These are phyloP conservation scores for Hephaestus fuliginosus DNA, from an alignment of 2,797 vertebrate species.

Conservation along the genomic window DNA sequence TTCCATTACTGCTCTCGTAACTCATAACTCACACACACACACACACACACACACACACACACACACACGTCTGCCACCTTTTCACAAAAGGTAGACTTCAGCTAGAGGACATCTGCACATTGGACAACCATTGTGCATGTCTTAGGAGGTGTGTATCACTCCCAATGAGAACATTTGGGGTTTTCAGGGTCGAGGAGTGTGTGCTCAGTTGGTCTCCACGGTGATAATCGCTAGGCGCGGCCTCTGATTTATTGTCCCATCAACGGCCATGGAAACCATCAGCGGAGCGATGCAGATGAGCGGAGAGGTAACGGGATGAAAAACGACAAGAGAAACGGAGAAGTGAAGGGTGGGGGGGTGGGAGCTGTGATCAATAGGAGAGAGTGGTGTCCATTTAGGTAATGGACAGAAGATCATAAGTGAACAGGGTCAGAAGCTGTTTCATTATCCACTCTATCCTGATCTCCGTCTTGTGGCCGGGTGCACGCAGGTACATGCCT, in stretches of 20 bases:
- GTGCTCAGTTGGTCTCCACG: constrained; percentile 71
- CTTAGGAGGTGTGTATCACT: constrained; percentile 53
- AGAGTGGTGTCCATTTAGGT: constrained; percentile 93
- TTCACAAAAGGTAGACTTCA: constrained; percentile 49
- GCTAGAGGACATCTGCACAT: constrained; percentile 45
- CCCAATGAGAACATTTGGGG: constrained; percentile 69
- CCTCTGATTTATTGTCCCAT: constrained; percentile 85
- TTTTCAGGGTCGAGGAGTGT: constrained; percentile 71
- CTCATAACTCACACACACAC: constrained; percentile 62
- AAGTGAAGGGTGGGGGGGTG: constrained; percentile 80
- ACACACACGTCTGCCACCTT: constrained; percentile 22
- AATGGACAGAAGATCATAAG: constrained; percentile 93
- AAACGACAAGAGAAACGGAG: constrained; percentile 87
- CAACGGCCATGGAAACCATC: constrained; percentile 78
- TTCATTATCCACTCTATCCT: constrained; percentile 88
- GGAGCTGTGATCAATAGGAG: constrained; percentile 90
- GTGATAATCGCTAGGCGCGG: constrained; percentile 82
- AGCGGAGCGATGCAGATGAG: constrained; percentile 79
- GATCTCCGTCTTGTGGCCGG: constrained; percentile 58
- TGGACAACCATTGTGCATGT: constrained; percentile 53
- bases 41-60: constrained; percentile 25
- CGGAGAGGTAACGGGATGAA: constrained; percentile 88
- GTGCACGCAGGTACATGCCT: constrained; percentile 42
- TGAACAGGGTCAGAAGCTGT: constrained; percentile 86
- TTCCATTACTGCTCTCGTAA: constrained; percentile 77